These are phyloP conservation scores for Ceryle rudis DNA, from an alignment of 2,797 vertebrate genomes.

Conservation along the genomic window DNA sequence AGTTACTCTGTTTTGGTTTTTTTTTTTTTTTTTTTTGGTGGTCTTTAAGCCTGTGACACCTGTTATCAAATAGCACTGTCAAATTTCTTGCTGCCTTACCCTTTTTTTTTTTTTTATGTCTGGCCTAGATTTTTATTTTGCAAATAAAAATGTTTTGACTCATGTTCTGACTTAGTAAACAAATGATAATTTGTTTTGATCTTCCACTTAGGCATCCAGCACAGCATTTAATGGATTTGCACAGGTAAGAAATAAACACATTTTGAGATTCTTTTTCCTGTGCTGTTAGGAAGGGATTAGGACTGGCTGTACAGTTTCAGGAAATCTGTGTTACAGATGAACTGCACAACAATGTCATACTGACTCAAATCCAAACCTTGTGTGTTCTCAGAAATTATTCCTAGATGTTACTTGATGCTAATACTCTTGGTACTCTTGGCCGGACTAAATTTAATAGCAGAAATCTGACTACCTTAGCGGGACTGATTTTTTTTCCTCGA, in stretches of 20 bases:
- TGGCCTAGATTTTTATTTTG: slow-evolving; percentile 48
- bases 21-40: not conserved
- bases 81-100: slow-evolving; percentile 36
- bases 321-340: not conserved
- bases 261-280: not conserved
- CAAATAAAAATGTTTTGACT: slow-evolving; percentile 36
- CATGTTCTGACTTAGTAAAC: slow-evolving; percentile 22
- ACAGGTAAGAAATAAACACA: slow-evolving; percentile 81
- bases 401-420: not conserved
- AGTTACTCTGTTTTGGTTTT: not conserved
- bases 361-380: not conserved
- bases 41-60: slow-evolving; percentile 69
- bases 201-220: slow-evolving; percentile 83
- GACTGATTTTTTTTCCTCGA: not conserved
- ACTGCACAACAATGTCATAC: not conserved
- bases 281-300: not conserved
- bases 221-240: slow-evolving; percentile 88
- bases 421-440: not conserved
- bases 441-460: not conserved
- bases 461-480: not conserved
- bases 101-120: slow-evolving; percentile 52
- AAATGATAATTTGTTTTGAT: slow-evolving; percentile 72
- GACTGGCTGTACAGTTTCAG: not conserved
- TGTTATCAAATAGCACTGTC: slow-evolving; percentile 32
- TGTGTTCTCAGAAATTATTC: not conserved